Evolutionary conservation across 2,113 vertebrate species (phyloP).

Genomic region (Bos indicus): DNA sequence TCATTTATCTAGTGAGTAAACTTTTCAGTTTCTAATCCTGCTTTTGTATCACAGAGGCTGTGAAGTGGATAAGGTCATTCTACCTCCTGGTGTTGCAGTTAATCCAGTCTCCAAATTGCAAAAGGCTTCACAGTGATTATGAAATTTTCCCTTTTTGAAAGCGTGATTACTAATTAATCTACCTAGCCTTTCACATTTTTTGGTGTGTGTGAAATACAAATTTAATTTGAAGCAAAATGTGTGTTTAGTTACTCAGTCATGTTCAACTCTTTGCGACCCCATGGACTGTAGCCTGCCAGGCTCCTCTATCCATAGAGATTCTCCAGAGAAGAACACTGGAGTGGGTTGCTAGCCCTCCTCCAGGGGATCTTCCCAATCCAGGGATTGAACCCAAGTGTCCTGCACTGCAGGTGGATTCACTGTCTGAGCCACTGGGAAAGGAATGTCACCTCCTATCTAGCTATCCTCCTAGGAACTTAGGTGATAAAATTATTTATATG

Average conservation of each 20-base stretch:
- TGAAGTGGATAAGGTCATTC: constrained; percentile 76
- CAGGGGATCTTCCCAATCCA: background rate
- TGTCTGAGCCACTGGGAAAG: background rate
- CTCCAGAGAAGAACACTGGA: background rate
- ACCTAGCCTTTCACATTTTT: background rate
- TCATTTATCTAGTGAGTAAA: constrained; percentile 80
- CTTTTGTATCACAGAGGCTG: constrained; percentile 71
- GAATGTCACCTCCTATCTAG: background rate
- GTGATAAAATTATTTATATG: background rate
- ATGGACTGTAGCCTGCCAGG: background rate
- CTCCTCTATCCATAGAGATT: background rate
- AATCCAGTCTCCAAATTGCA: constrained; percentile 33
- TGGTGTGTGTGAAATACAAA: constrained; percentile 51
- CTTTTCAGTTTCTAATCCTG: constrained; percentile 75
- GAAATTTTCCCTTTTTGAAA: constrained; percentile 44
- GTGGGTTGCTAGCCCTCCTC: background rate
- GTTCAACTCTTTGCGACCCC: background rate
- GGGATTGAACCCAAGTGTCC: background rate
- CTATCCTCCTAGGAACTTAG: constrained; percentile 3
- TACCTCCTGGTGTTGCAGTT: constrained; percentile 8
- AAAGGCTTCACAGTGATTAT: constrained; percentile 56
- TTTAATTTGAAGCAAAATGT: constrained; percentile 13
- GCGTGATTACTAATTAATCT: constrained; percentile 54
- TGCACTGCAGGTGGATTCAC: fast-evolving
- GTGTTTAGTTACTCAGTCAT: background rate